Evolutionary conservation across 2,113 vertebrate species (phyloP).

Genomic region (Sprattus sprattus): DNA sequence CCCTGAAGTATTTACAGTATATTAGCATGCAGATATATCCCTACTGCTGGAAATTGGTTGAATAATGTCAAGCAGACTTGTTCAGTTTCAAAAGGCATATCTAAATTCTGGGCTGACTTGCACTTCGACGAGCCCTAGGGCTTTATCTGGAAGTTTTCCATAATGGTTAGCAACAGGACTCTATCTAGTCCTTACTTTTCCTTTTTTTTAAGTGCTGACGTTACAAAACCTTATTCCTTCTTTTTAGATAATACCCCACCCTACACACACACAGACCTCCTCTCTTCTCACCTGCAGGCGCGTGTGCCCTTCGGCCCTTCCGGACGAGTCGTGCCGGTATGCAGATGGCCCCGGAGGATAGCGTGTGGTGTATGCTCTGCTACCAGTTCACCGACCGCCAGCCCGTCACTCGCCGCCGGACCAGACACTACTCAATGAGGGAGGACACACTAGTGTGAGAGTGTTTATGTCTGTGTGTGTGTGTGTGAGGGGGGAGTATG

Average conservation of each 20-base stretch:
- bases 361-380: slow-evolving; percentile 71
- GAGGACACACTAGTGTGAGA: slow-evolving; percentile 19
- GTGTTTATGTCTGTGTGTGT: background rate
- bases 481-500: background rate
- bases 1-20: background rate
- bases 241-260: background rate
- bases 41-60: background rate
- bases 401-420: background rate
- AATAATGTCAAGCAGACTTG: background rate
- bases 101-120: background rate
- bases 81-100: background rate
- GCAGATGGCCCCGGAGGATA: slow-evolving; percentile 68
- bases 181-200: background rate
- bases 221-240: background rate
- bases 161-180: background rate
- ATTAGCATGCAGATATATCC: background rate
- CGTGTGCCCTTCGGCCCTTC: slow-evolving; percentile 64
- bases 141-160: background rate
- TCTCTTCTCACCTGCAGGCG: slow-evolving; percentile 54
- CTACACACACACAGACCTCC: slow-evolving; percentile 1
- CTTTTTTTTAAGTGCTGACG: background rate
- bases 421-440: slow-evolving; percentile 14
- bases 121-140: background rate
- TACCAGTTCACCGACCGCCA: slow-evolving; percentile 54
- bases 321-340: slow-evolving; percentile 59